phyloP scores from a whole-genome alignment of 2,113 vertebrate genomes.

The Gasterosteus aculeatus region DNA sequence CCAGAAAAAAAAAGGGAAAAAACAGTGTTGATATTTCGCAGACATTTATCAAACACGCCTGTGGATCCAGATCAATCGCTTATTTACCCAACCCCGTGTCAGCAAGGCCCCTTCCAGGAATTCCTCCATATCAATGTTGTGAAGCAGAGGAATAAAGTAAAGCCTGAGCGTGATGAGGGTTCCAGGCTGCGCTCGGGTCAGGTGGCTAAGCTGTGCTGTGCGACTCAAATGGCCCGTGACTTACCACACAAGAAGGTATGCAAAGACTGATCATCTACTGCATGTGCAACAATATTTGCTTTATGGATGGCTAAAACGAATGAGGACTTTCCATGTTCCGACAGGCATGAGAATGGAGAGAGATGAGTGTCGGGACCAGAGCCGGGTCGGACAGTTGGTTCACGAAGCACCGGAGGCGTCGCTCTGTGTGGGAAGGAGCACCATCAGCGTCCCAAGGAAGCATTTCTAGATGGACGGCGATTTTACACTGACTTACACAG shows the following conservation, averaged over 20 bases:
- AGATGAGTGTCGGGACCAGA: conserved; percentile 79
- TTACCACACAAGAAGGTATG: conserved; percentile 98
- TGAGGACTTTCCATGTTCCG: conserved; percentile 97
- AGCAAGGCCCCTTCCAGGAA: conserved; percentile 83
- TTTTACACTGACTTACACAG: conserved; percentile 50
- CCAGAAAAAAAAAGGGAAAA: conserved; percentile 38
- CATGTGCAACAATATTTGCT: conserved; percentile 99
- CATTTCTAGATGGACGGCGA: conserved; percentile 29
- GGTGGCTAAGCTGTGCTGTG: conserved; percentile 90
- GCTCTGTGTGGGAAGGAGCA: conserved; percentile 10
- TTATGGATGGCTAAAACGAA: conserved; percentile 98
- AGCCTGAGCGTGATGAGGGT: conserved; percentile 93
- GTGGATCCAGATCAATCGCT: conserved; percentile 66
- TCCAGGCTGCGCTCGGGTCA: conserved; percentile 92
- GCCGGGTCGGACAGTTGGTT: conserved; percentile 50
- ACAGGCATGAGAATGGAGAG: conserved; percentile 90
- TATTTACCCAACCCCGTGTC: conserved; percentile 68
- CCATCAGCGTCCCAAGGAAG: conserved; percentile 16
- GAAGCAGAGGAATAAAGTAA: conserved; percentile 90
- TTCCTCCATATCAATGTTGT: conserved; percentile 91
- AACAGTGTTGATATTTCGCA: conserved; percentile 42
- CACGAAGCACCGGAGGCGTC: neutral
- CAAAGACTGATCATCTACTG: conserved; percentile 96
- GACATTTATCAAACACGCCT: conserved; percentile 55
- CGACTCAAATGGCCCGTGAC: conserved; percentile 93